phyloP scores from a whole-genome alignment of 2,113 vertebrate genomes.

The Electrona antarctica region DNA sequence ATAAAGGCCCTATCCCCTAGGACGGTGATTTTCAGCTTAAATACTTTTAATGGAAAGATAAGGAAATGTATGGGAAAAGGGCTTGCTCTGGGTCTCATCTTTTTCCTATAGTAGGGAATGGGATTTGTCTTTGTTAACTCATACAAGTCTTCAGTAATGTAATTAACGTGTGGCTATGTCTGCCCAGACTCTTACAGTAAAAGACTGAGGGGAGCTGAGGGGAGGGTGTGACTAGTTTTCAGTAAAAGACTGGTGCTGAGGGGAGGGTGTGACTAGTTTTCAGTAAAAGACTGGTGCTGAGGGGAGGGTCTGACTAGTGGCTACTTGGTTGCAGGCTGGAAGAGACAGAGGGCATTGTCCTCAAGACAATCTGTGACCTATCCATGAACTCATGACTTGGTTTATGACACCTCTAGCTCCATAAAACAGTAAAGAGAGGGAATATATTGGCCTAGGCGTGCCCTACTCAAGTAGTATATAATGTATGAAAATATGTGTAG shows the following conservation, averaged over 20 bases:
- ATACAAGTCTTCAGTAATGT: too few species aligned
- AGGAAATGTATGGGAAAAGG: not conserved
- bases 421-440: constrained; percentile 28
- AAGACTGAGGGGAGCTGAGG: too few species aligned
- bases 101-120: too few species aligned
- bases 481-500: too few species aligned
- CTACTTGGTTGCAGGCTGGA: constrained; percentile 6
- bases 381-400: constrained; percentile 38
- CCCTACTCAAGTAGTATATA: not conserved
- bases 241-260: too few species aligned
- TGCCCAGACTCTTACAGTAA: too few species aligned
- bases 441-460: not conserved
- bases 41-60: not conserved
- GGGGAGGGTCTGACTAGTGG: too few species aligned
- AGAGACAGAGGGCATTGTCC: constrained; percentile 6
- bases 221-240: too few species aligned
- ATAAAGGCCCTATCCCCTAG: not conserved
- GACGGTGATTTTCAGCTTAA: not conserved
- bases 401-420: constrained; percentile 53
- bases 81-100: too few species aligned
- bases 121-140: not conserved
- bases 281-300: too few species aligned
- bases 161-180: too few species aligned
- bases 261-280: too few species aligned
- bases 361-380: constrained; percentile 53